Evolutionary conservation across 2,113 vertebrate genomes (phyloP), one percentile per base, ranked within the genome.

Genomic region (Sclerurus mexicanus): DNA sequence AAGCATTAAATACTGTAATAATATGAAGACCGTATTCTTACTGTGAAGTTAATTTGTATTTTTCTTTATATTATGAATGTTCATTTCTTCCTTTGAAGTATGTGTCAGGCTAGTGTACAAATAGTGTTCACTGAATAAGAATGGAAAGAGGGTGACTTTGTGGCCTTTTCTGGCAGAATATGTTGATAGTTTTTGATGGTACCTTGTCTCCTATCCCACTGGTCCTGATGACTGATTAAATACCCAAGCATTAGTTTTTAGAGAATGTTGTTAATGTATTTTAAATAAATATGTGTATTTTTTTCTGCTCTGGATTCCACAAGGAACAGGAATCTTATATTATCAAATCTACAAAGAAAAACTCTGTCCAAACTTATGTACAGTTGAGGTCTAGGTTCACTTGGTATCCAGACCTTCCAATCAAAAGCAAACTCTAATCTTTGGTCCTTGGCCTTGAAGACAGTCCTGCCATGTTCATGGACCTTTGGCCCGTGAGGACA

Each of bases 1-100:
- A 78, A 89, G 78, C 80, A 96, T 94, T 96, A 92, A 94, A 74
- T 90, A 66, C 75, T 93, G n/a, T 93, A 89, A 96, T 95, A 89
- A 64, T 72, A 68, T 59, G 87, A 87, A 89, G 30, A 39, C 46
- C 39, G 12, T 87, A 87, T 80, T 94, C 76, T 91, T 83, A 74
- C 52, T 52, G n/a, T 75, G 82, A 27, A 44, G 83, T 92, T 96
- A 92, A 92, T 93, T 95, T 71, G 49, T 84, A 33, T 95, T 95
- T 97, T 63, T 68, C 50, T 80, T 94, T 87, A 33, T 52, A 42
- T 88, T 75, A 63, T 37, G 20, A 86, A 68, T 72, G 28, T 75
- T 94, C 52, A 33, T 14, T 80, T 93, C 40, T 81, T 95, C 24
- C 81, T 95, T 95, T 97, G 81, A 86, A 95, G 93, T 78, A 16